phyloP scores from a whole-genome alignment of 2,888 invertebrate species.

The Acleris emargana region DNA sequence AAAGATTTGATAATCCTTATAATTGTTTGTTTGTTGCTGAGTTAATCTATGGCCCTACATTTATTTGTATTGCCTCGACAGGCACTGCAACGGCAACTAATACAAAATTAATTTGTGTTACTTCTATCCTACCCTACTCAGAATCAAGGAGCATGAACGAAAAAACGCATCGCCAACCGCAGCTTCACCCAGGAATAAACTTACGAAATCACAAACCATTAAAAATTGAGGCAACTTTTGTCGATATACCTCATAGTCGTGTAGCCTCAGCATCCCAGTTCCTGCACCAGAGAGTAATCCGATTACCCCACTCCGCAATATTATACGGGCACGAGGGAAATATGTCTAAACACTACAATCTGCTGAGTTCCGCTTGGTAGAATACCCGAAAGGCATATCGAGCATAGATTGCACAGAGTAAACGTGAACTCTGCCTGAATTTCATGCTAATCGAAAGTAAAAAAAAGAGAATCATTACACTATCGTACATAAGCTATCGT shows the following conservation, averaged over 20 bases:
- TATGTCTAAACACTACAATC: conserved; percentile 66
- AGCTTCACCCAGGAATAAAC: not conserved
- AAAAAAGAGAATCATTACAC: too few species aligned
- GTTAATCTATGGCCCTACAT: too few species aligned
- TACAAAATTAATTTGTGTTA: too few species aligned
- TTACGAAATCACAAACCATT: not conserved
- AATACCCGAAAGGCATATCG: conserved; percentile 30
- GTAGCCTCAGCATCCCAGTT: conserved; percentile 29
- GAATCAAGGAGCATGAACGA: not conserved
- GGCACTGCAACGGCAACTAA: too few species aligned
- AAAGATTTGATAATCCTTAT: too few species aligned
- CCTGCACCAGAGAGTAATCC: conserved; percentile 53
- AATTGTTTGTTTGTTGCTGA: too few species aligned
- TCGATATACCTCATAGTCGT: conserved; percentile 5
- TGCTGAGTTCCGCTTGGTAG: conserved; percentile 29
- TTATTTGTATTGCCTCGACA: too few species aligned
- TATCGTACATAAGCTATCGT: too few species aligned
- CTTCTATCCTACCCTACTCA: too few species aligned
- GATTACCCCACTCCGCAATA: conserved; percentile 68
- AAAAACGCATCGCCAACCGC: not conserved
- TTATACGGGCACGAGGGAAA: conserved; percentile 71
- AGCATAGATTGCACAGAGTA: too few species aligned
- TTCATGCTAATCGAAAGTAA: too few species aligned
- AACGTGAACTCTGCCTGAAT: too few species aligned
- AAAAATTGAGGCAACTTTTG: conserved; percentile 1